Evolutionary conservation across 2,888 invertebrate genomes (phyloP).

Genomic region (Epinotia brunnichana): DNA sequence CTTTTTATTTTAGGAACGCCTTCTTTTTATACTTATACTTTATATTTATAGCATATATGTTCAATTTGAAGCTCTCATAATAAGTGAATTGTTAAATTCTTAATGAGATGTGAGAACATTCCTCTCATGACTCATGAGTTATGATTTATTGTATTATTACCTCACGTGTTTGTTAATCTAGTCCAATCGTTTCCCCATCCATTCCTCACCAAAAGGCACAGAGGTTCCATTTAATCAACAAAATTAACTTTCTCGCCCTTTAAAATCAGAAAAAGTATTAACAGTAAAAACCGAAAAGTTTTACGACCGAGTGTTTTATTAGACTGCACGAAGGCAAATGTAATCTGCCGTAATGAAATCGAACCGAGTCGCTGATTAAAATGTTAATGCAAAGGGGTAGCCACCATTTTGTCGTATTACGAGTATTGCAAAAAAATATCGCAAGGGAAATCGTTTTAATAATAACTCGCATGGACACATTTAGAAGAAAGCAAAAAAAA

Average conservation of each 20-base stretch:
- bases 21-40: too few relatives aligned
- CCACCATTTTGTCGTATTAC: background rate
- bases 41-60: too few relatives aligned
- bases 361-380: slow-evolving; percentile 27
- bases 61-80: too few relatives aligned
- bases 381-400: slow-evolving; percentile 27
- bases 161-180: too few relatives aligned
- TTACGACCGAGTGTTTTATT: slow-evolving; percentile 38
- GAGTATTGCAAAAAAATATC: slow-evolving; percentile 8
- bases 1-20: too few relatives aligned
- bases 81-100: too few relatives aligned
- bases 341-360: slow-evolving; percentile 36
- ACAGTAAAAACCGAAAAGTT: slow-evolving; percentile 31
- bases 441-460: background rate
- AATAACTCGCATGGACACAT: too few relatives aligned
- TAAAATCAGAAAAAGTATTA: slow-evolving; percentile 21
- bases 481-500: too few relatives aligned
- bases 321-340: slow-evolving; percentile 20
- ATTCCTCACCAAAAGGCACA: background rate
- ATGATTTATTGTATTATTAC: too few relatives aligned
- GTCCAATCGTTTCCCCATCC: background rate
- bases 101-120: too few relatives aligned
- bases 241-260: slow-evolving; percentile 8
- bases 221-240: background rate
- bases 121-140: too few relatives aligned